Evolutionary conservation across 2,888 invertebrate genomes (phyloP).

Genomic region (Dastarcus helophoroides): DNA sequence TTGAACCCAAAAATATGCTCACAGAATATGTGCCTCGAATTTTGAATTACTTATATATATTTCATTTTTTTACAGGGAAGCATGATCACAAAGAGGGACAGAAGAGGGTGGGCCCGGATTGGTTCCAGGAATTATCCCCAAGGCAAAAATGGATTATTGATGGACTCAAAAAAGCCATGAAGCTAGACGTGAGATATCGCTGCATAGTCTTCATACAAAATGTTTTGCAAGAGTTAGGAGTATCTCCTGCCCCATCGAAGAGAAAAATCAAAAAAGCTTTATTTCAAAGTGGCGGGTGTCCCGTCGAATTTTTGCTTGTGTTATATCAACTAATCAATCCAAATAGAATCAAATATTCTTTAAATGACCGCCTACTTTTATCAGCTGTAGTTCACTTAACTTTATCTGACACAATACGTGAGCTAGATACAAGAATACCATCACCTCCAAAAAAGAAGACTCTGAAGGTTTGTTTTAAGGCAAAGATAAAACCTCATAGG

Average conservation of each 20-base stretch:
- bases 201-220: constrained; percentile 24
- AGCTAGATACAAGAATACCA: constrained; percentile 34
- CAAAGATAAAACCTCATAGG: no score
- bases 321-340: constrained; percentile 30
- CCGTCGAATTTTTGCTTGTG: constrained; percentile 32
- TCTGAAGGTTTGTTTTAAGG: no score
- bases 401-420: constrained; percentile 29
- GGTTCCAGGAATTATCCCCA: constrained; percentile 34
- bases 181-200: constrained; percentile 19
- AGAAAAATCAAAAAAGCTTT: constrained; percentile 20
- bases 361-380: constrained; percentile 33
- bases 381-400: constrained; percentile 33
- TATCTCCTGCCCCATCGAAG: constrained; percentile 7
- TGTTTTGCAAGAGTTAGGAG: constrained; percentile 25
- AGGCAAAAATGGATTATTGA: constrained; percentile 27
- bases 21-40: no score
- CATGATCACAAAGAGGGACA: no score
- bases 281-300: constrained; percentile 24
- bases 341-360: constrained; percentile 26
- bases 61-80: no score
- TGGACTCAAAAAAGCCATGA: constrained; percentile 19
- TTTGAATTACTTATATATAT: no score
- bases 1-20: no score
- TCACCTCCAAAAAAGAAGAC: constrained; percentile 26
- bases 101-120: constrained; percentile 30